phyloP scores from a whole-genome alignment of 2,888 invertebrate genomes.

The Drosophila flavopinicola region DNA sequence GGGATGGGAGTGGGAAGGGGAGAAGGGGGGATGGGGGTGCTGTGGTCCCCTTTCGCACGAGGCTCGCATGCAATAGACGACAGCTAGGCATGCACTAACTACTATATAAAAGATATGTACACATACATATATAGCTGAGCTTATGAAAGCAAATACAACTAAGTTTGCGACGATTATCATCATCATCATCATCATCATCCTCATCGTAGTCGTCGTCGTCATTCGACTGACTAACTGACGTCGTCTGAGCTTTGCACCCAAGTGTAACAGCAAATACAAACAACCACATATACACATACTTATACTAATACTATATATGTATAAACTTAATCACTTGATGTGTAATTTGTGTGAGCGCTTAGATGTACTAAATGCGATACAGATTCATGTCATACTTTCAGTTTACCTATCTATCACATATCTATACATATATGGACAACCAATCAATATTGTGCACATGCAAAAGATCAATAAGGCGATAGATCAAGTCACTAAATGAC shows the following conservation, averaged over 20 bases:
- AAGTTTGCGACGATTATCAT: slow-evolving; percentile 13
- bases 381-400: slow-evolving; percentile 6
- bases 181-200: slow-evolving; percentile 17
- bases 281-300: neutral
- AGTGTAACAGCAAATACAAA: slow-evolving; percentile 11
- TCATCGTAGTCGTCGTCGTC: slow-evolving; percentile 11
- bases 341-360: slow-evolving; percentile 5
- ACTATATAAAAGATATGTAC: slow-evolving; percentile 3
- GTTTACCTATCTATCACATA: neutral
- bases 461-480: neutral
- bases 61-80: slow-evolving; percentile 42
- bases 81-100: slow-evolving; percentile 25
- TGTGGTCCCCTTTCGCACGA: slow-evolving; percentile 22
- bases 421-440: neutral
- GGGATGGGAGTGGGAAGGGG: neutral
- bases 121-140: slow-evolving; percentile 16
- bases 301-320: neutral
- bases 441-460: neutral
- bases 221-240: slow-evolving; percentile 13
- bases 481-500: neutral
- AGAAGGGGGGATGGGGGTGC: neutral
- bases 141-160: slow-evolving; percentile 26
- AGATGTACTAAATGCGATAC: slow-evolving; percentile 1
- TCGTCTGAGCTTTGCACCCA: slow-evolving; percentile 38
- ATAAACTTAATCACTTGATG: slow-evolving; percentile 14